Evolutionary conservation across 2,797 vertebrate genomes (phyloP).

Genomic region (Hypotaenidia okinawae): DNA sequence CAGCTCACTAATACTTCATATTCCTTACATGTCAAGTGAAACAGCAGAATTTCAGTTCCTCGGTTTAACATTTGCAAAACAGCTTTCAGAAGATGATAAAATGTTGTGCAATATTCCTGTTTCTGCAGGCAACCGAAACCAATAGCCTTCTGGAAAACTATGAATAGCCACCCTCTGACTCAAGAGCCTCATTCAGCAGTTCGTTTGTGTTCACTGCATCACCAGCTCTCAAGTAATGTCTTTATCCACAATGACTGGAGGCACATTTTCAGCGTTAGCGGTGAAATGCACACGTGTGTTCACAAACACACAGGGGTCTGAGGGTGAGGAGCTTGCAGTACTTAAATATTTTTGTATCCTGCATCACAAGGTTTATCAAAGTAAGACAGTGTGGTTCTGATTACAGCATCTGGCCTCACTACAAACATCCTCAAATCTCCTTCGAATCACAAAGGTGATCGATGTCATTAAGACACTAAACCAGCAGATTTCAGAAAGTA

Average conservation of each 20-base stretch:
- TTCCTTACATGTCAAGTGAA: not conserved
- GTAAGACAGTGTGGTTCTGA: not conserved
- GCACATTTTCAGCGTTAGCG: not conserved
- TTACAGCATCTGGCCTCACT: not conserved
- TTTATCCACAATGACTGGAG: not conserved
- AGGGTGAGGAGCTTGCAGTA: not conserved
- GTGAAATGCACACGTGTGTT: not conserved
- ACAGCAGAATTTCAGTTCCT: not conserved
- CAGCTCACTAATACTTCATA: not conserved
- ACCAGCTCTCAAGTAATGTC: not conserved
- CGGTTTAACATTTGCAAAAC: not conserved
- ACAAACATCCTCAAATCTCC: not conserved
- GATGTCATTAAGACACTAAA: not conserved
- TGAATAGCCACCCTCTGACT: not conserved
- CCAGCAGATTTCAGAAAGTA: not conserved
- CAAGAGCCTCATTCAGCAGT: not conserved
- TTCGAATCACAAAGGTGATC: not conserved
- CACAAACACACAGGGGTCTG: no score
- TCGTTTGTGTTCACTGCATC: not conserved
- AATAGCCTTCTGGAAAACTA: not conserved
- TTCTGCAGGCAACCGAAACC: not conserved
- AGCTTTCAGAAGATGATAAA: not conserved
- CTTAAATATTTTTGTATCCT: not conserved
- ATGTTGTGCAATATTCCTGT: not conserved
- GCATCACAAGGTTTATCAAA: not conserved